Base-by-base conservation (phyloP, 2,113 vertebrate species). In the Triplophysa rosa region DNA sequence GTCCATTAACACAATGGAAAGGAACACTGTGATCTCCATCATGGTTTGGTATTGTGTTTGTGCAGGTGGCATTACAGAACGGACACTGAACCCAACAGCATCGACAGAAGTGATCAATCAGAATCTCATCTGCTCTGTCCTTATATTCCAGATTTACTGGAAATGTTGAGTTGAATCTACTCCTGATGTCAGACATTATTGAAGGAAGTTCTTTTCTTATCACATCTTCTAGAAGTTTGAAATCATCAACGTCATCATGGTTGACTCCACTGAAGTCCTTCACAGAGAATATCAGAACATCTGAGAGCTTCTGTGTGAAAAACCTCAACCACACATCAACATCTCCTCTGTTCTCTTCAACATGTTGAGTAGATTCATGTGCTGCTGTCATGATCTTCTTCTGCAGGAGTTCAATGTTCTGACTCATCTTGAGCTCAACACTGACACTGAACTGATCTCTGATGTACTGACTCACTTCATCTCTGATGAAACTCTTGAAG, bases 401-500 rank as follows among this genome's bases (percentile, higher is more conserved):
- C 47, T 70, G 10, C 24, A 70, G 17, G 47, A 29, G 47, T 29
- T 70, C 0, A 52, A 54, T 70, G 47, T 54, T 52, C 24, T 54
- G 16, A 1, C 8, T n/a, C 54, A 56, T 56, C 54, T 56, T 56
- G 52, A 17, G 52, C 17, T 19, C 3, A 69, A 54, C 16, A 52
- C 67, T n/a, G 16, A 54, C 5, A 47, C 45, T 73, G 26, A 82
- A 65, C 24, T 82, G 76, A 0, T 80, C 6, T 4, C 0, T 66
- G 10, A 87, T 92, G 29, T 93, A 87, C 6, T 0, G 75, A 6
- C 58, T 0, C 17, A 92, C 88, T 24, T 1, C 10, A 0, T 0
- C 54, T 80, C 72, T 2, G 29, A 93, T 92, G 21, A 91, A 93
- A 0, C 0, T 11, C 23, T 73, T 8, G 2, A 87, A 88, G 80